Percentiles rank a stretch among this genome's conserved stretches.
These are phyloP conservation scores for Pelosia muscerda DNA, from an alignment of 2,888 invertebrate species.

Conservation along the genomic window DNA sequence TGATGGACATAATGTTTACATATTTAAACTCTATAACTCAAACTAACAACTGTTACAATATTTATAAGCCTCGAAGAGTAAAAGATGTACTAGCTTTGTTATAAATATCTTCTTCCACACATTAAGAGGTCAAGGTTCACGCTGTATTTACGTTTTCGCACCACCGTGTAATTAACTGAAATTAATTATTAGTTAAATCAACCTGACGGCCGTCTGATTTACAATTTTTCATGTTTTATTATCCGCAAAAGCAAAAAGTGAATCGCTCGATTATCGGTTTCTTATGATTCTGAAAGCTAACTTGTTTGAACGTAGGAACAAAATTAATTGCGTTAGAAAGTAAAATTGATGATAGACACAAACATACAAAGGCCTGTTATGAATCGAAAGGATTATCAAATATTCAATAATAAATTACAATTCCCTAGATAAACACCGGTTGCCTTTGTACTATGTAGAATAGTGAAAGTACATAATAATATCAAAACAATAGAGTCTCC, in stretches of 20 bases:
- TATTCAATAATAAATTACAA: slow-evolving; percentile 51
- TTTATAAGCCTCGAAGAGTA: slow-evolving; percentile 48
- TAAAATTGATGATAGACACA: slow-evolving; percentile 15
- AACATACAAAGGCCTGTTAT: slow-evolving; percentile 16
- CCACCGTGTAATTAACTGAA: slow-evolving; percentile 66
- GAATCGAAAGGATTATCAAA: slow-evolving; percentile 36
- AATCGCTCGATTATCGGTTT: neutral
- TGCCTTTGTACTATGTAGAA: slow-evolving; percentile 46
- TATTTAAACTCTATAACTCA: slow-evolving; percentile 24
- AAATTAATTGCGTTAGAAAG: slow-evolving; percentile 27
- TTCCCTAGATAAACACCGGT: slow-evolving; percentile 41
- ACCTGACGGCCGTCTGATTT: slow-evolving; percentile 55
- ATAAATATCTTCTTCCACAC: slow-evolving; percentile 73
- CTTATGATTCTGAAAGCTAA: slow-evolving; percentile 6
- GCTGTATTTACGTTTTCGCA: slow-evolving; percentile 66
- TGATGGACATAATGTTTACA: slow-evolving; percentile 13
- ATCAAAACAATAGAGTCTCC: slow-evolving; percentile 61
- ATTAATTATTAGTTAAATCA: no score
- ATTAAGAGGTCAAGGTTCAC: slow-evolving; percentile 80
- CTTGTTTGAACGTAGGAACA: neutral
- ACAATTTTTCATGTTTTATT: slow-evolving; percentile 34
- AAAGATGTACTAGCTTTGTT: slow-evolving; percentile 44
- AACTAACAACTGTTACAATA: slow-evolving; percentile 39
- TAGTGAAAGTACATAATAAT: slow-evolving; percentile 59
- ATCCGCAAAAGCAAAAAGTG: neutral